Evolutionary conservation across 2,888 invertebrate genomes (phyloP).

Genomic region (Odontomyia ornata): DNA sequence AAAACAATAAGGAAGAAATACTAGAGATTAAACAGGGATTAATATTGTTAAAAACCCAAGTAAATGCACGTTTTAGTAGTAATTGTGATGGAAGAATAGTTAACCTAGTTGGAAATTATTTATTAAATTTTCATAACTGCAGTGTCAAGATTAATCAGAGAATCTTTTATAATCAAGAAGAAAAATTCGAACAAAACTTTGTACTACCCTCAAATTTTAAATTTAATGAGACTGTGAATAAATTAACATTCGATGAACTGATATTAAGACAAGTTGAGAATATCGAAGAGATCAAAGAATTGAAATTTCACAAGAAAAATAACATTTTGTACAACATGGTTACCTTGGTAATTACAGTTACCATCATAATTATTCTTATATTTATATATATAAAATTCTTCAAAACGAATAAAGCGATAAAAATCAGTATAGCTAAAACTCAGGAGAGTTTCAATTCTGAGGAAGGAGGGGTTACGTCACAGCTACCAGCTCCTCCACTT

Average conservation of each 20-base stretch:
- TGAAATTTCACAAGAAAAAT: too few species aligned
- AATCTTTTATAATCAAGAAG: conserved; percentile 34
- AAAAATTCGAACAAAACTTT: conserved; percentile 40
- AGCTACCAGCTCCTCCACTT: too few species aligned
- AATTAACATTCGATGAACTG: conserved; percentile 40
- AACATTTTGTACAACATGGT: too few species aligned
- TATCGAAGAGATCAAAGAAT: too few species aligned
- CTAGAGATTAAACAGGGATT: not conserved
- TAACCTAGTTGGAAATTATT: conserved; percentile 7
- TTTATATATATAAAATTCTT: too few species aligned
- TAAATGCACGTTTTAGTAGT: not conserved
- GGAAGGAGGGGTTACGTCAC: too few species aligned
- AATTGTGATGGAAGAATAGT: conserved; percentile 30
- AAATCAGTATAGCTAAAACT: too few species aligned
- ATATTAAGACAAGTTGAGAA: conserved; percentile 39
- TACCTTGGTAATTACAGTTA: too few species aligned
- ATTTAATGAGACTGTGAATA: not conserved
- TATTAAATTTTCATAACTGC: conserved; percentile 34
- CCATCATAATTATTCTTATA: too few species aligned
- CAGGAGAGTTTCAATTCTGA: too few species aligned
- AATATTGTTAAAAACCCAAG: conserved; percentile 25
- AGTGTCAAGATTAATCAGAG: conserved; percentile 7
- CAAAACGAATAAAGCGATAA: too few species aligned
- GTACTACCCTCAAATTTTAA: conserved; percentile 27
- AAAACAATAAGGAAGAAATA: conserved; percentile 1